Evolutionary conservation across 2,797 vertebrate genomes (phyloP).

Genomic region (Sparidentex hasta): DNA sequence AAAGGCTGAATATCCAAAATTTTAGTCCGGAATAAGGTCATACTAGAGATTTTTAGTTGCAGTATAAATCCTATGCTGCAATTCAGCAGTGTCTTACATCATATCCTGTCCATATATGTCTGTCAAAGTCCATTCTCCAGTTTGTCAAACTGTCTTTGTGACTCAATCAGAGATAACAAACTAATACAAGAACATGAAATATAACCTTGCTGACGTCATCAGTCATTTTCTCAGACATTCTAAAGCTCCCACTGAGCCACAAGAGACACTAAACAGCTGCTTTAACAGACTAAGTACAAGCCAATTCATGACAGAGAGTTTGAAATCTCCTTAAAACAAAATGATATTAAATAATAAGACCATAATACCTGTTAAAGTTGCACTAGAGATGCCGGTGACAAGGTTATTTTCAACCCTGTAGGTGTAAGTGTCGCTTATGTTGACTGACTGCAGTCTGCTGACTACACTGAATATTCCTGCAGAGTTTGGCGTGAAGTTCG

Average conservation of each 20-base stretch:
- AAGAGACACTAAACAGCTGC: neutral
- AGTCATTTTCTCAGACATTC: neutral
- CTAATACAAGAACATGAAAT: neutral
- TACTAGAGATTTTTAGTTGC: neutral
- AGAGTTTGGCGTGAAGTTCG: constrained; percentile 49
- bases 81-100: neutral
- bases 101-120: rapidly evolving
- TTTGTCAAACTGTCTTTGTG: neutral
- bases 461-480: constrained; percentile 77
- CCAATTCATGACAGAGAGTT: neutral
- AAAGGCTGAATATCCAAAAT: neutral
- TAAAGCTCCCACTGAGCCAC: neutral
- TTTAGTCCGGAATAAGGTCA: neutral
- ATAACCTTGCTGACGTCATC: neutral
- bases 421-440: constrained; percentile 78
- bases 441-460: constrained; percentile 75
- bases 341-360: too few species aligned
- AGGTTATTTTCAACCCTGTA: constrained; percentile 86
- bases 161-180: neutral
- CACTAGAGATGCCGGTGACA: constrained; percentile 81
- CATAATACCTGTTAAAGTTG: constrained; percentile 85
- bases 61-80: neutral
- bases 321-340: neutral
- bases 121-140: neutral
- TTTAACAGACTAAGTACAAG: neutral